Conservation (phyloP, 2,797 vertebrate species). For the Dicrostonyx torquatus region DNA sequence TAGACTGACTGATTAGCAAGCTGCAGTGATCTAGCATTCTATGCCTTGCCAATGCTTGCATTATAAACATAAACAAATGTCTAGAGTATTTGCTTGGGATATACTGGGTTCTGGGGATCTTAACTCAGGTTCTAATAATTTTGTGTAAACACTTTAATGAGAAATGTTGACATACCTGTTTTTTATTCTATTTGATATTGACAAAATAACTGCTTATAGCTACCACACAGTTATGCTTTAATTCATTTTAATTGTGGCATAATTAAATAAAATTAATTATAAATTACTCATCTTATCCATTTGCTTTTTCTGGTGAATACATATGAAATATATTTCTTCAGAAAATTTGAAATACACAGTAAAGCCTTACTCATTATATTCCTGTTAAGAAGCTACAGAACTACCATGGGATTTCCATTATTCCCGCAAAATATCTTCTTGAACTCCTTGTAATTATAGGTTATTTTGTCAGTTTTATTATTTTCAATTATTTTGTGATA, state of each 20-base stretch:
- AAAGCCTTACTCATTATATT: neutral
- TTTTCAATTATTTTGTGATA: neutral
- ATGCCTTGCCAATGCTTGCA: neutral
- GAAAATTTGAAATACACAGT: neutral
- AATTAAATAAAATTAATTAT: neutral
- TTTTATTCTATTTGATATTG: neutral
- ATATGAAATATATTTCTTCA: neutral
- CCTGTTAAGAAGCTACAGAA: neutral
- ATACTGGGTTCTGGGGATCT: neutral
- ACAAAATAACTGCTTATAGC: neutral
- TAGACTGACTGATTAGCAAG: neutral
- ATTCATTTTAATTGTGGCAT: neutral
- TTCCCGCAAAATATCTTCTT: neutral
- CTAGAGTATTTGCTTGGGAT: neutral
- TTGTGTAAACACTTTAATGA: neutral
- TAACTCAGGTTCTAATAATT: neutral
- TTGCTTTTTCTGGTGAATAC: neutral
- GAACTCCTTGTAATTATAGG: neutral
- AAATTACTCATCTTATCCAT: neutral
- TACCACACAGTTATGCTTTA: neutral
- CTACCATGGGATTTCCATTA: too few species aligned
- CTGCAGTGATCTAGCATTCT: neutral
- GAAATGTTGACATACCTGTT: accelerated
- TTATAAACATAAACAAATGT: neutral
- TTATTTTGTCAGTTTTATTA: neutral